Base-by-base conservation (phyloP, 2,888 invertebrate genomes). In the Eilema griseolum region DNA sequence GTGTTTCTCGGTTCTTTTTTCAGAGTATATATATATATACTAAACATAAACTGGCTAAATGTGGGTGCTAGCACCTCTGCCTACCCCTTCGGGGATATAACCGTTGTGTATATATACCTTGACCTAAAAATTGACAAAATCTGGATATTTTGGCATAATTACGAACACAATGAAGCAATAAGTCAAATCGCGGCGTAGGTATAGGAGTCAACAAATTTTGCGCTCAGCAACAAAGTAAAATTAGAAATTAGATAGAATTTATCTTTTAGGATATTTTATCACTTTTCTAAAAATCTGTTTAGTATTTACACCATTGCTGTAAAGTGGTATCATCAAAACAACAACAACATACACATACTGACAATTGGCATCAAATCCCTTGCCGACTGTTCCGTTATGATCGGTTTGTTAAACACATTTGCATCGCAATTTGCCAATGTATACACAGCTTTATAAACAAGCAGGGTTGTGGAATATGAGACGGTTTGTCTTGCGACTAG, bases 401-500 rank as follows among this genome's bases (percentile, higher is more conserved):
- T 70, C 64, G 66, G 67, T 67, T 81, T 76, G 75, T 72, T 76
- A 73, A 28, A 69, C 68, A 70, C 64, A 77, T 76, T 75, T 70
- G 31, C 72, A 79, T 77, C 26, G 67, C 20, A 63, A 56, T 67
- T 67, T 66, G 56, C 64, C 14, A 60, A 41, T 67, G 59, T 41
- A 61, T 33, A 52, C 33, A 66, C 69, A 68, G 60, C 59, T 69
- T 72, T 61, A 67, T 56, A 70, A 73, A 73, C 73, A 77, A 81
- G 71, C 75, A 69, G 71, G 70, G 75, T 68, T 64, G 26, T 71
- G 75, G 67, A 77, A 80, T 70, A 60, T 61, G 74, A 80, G 80
- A 81, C 73, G 61, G 77, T 71, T 72, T 74, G 81, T 75, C 79
- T 79, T 64, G 31, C 69, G 57, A 71, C 67, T 73, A 72, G 72